Base-by-base conservation (phyloP, 2,113 vertebrate genomes). In the Corvus cornix region DNA sequence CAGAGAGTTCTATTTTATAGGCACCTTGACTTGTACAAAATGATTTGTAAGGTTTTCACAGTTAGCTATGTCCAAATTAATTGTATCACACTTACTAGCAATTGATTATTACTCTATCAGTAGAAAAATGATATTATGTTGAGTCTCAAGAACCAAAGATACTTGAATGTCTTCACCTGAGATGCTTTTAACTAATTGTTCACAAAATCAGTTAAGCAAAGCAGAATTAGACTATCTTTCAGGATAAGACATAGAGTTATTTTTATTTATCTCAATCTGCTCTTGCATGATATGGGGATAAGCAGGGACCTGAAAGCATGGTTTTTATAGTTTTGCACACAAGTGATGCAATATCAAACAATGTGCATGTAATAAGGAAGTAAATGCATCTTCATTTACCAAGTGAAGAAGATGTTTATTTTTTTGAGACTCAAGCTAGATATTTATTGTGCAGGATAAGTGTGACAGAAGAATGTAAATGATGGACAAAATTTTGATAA, bases 401-500 rank as follows among this genome's bases (percentile, higher is more conserved):
- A 15, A 64, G 8, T 48, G 52, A 70, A 84, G 37, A 68, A 72
- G 13, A 18, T 22, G 6, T 26, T 83, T 75, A 17, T 74, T 83
- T 84, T 90, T 39, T 82, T 73, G 43, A 87, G 10, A 21, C 10
- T 73, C 1, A 2, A 35, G 48, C 3, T 5, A 59, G 30, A 9
- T 8, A 33, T 68, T 92, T 88, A 55, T 72, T 22, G 75, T 91
- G 27, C 66, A 86, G 23, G 41, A 35, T 44, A 78, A 64, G 3
- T 33, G 28, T 81, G 75, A 96, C 53, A 86, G 28, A 95, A 70
- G 69, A 87, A 93, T 77, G 19, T 70, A 92, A 95, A 90, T 62
- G 46, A 85, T n/a, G 90, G 74, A 94, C 51, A 95, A 94, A 97
- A 69, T 51, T 52, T 87, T 52, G 59, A 84, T 89, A 97, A 93